phyloP scores from a whole-genome alignment of 2,797 vertebrate genomes.

The Helarctos malayanus region DNA sequence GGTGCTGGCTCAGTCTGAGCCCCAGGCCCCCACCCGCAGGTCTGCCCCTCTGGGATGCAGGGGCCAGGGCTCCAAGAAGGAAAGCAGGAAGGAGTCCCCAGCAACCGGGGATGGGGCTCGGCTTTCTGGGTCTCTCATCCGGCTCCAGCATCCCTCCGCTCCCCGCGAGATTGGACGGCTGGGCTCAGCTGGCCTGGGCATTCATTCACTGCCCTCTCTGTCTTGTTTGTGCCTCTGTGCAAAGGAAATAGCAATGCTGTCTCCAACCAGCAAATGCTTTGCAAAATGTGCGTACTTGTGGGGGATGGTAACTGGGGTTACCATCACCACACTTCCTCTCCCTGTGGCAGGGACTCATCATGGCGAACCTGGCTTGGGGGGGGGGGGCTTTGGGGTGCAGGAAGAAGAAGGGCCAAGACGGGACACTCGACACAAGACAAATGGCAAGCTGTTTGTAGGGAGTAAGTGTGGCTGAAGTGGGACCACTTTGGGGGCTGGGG shows the following conservation, averaged over 20 bases:
- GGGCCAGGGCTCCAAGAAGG: neutral
- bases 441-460: neutral
- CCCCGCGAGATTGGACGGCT: fast-evolving
- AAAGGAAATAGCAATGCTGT: neutral
- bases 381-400: fast-evolving
- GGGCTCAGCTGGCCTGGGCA: neutral
- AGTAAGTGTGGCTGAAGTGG: neutral
- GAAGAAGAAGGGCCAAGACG: neutral
- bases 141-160: neutral
- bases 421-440: neutral
- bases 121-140: neutral
- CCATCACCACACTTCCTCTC: neutral
- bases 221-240: neutral
- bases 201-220: neutral
- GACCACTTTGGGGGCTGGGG: neutral
- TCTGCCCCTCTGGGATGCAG: neutral
- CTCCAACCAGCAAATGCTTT: neutral
- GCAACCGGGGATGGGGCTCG: neutral
- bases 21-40: neutral
- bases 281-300: neutral
- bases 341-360: neutral
- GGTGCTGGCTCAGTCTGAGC: neutral
- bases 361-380: neutral
- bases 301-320: too few relatives aligned
- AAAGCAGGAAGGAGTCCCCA: neutral